phyloP scores from a whole-genome alignment of 2,113 vertebrate genomes.

The Fregetta grallaria region DNA sequence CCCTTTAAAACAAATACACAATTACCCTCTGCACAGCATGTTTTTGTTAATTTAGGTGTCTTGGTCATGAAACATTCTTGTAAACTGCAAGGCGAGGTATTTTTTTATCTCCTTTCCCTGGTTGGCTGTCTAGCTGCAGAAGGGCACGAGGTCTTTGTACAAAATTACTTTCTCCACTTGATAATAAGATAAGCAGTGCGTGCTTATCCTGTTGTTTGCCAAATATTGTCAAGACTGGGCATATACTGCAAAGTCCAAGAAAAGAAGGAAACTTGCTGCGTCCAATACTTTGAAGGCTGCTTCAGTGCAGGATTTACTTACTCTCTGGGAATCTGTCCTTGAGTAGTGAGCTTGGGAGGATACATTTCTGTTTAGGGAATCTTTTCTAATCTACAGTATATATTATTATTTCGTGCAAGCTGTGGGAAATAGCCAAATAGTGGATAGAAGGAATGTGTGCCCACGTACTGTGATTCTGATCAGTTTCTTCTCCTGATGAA shows the following conservation, averaged over 20 bases:
- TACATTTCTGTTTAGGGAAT: background rate
- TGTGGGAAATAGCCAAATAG: background rate
- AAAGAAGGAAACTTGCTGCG: background rate
- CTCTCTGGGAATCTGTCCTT: background rate
- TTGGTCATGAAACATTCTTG: background rate
- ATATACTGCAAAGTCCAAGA: background rate
- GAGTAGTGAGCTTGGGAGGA: background rate
- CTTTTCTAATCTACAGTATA: background rate
- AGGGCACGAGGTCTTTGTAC: background rate
- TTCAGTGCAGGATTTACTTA: background rate
- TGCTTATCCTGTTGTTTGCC: background rate
- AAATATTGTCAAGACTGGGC: background rate
- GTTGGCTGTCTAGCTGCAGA: background rate
- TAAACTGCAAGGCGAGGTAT: background rate
- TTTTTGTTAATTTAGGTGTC: background rate
- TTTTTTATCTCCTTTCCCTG: background rate
- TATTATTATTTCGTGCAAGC: background rate
- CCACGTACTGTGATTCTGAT: rapidly evolving
- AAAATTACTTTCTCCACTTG: background rate
- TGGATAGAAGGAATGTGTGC: background rate
- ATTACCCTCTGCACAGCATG: background rate
- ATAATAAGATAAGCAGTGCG: rapidly evolving
- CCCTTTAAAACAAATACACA: background rate
- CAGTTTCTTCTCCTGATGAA: background rate
- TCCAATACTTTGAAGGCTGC: background rate